Base-by-base conservation (phyloP, 2,797 vertebrate species). In the Spea hammondii region DNA sequence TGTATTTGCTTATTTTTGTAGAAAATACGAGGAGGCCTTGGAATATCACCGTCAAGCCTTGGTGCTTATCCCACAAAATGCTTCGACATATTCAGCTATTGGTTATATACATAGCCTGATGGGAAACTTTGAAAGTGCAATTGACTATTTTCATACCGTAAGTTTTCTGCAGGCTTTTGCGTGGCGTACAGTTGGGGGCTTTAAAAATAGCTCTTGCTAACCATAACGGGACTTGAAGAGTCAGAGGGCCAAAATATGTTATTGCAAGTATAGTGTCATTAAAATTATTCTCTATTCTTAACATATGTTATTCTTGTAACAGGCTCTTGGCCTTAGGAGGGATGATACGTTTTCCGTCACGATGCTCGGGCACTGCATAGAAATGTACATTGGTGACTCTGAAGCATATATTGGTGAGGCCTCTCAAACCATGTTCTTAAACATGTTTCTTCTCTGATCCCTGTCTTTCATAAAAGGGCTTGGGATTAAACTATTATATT, bases 61-160 rank as follows among this genome's bases (percentile, higher is more conserved):
- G 72, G 98, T 99, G 60, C 83, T 99, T 0, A 99, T 99, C 81
- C 98, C 98, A 69, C 98, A 99, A 76, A 97, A 99, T 2, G 96
- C 98, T 2, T 99, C 97, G n/a, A 99, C 98, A 44, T 99, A 99
- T 59, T 93, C 98, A 9, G 94, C 97, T 74, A 98, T 99, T 59
- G 97, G 98, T 83, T 99, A 99, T 8, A 97, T 99, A 46, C 96
- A 99, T 78, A 99, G 97, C 87, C 94, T 99, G 51, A 99, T 97
- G 96, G 97, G 98, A 46, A 97, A 98, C 86, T 99, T 99, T 77
- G 98, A 99, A 89, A 98, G 95, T 0, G 96, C 98, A 4, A 98
- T 99, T 11, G 97, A 99, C 92, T 99, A 98, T 88, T 99, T 99
- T 89, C 98, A 99, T 75, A 99, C 97, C 74, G 98, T 99, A 92